These are phyloP conservation scores for Baccha elongata DNA, from an alignment of 2,888 invertebrate genomes.

Conservation along the genomic window DNA sequence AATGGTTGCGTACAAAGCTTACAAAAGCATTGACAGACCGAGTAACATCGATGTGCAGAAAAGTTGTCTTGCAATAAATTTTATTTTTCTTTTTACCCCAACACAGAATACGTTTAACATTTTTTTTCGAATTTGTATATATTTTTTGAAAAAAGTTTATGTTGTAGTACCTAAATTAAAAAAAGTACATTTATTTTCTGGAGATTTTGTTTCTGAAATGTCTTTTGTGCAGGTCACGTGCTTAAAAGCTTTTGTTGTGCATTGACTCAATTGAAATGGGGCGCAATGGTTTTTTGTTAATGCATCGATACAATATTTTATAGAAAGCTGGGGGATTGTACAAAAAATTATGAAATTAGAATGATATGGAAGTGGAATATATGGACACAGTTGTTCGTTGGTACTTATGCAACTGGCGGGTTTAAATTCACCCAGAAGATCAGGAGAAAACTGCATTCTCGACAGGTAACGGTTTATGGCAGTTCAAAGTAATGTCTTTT, in stretches of 20 bases:
- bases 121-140: slow-evolving; percentile 32
- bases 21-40: slow-evolving; percentile 75
- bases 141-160: background rate
- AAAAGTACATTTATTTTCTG: slow-evolving; percentile 14
- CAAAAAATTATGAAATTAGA: too few relatives aligned
- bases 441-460: too few relatives aligned
- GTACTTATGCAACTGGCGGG: too few relatives aligned
- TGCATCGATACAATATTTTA: background rate
- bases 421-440: too few relatives aligned
- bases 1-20: slow-evolving; percentile 72
- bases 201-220: slow-evolving; percentile 19
- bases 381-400: too few relatives aligned
- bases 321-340: too few relatives aligned
- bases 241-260: slow-evolving; percentile 40
- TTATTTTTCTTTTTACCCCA: slow-evolving; percentile 16
- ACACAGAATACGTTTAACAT: slow-evolving; percentile 25
- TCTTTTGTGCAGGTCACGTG: slow-evolving; percentile 55
- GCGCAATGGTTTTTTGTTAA: slow-evolving; percentile 6
- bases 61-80: slow-evolving; percentile 35
- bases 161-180: slow-evolving; percentile 36
- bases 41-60: slow-evolving; percentile 57
- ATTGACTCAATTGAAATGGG: slow-evolving; percentile 28
- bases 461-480: too few relatives aligned
- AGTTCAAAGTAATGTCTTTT: too few relatives aligned
- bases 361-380: too few relatives aligned